Base-by-base conservation (phyloP, 2,888 invertebrate species). In the Cryptophagus acutangulus region DNA sequence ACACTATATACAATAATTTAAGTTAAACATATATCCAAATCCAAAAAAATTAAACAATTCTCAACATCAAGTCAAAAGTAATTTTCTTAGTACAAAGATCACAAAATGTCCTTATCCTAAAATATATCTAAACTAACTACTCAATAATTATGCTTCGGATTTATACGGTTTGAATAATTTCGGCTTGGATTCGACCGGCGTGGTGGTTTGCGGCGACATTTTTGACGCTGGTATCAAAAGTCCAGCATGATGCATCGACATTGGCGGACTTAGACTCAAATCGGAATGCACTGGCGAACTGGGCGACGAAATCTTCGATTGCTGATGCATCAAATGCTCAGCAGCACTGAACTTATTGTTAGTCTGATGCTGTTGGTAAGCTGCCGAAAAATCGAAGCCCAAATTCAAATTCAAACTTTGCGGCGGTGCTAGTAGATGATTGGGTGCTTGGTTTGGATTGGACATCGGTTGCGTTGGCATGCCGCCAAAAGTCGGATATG, bases 141-240 rank as follows among this genome's bases (percentile, higher is more conserved):
- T 30, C 29, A 3, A 15, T n/a, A n/a, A 46, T 59, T 66, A 70
- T 43, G 60, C 61, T 49, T 79, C 79, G 34, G 74, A 75, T 58
- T 85, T 86, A 70, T 86, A 86, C 1, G 86, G 86, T 63, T 86
- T 84, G 62, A 86, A 86, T 15, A 86, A 71, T 60, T 83, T 82
- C 1, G 82, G 82, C 55, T 75, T 75, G 26, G 73, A 66, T 13
- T 48, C 56, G 3, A 61, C 57, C 48, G 61, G 62, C 59, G 52
- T 70, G 55, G 26, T 26, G n/a, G 26, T 56, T 67, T 58, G 41
- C 57, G 45, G 67, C 40, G 57, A 66, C 49, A 44, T 51, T 52
- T 58, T 62, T 38, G 48, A 52, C 34, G 67, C 55, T 3, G 63
- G 62, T 43, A 68, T 66, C 17, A 67, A 49, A 2, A 69, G 50